A percentile compares a stretch with the other conserved stretches of the same genome.
Evolutionary conservation across 1,140 invertebrate species (phyloP).

Genomic region (Pachypeltis micranthus): DNA sequence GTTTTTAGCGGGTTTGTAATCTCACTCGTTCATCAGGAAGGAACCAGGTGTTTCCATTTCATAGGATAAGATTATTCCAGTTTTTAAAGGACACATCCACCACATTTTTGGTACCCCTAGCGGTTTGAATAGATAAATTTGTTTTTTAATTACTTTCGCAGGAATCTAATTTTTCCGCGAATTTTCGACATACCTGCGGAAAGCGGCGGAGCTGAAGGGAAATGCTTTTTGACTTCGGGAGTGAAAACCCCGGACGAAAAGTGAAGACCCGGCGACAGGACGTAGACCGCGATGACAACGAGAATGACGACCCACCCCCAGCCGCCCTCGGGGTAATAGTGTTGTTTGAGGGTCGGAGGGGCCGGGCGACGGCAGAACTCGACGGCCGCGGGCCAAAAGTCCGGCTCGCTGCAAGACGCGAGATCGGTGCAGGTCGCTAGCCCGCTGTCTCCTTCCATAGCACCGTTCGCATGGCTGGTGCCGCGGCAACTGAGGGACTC

Average conservation of each 20-base stretch:
- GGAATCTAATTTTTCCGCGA: too few species aligned
- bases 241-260: constrained; percentile 35
- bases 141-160: too few species aligned
- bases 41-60: too few species aligned
- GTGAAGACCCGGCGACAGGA: constrained; percentile 41
- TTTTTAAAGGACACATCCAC: too few species aligned
- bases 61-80: too few species aligned
- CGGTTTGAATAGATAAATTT: too few species aligned
- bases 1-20: too few species aligned
- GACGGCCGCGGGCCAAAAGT: constrained; percentile 17
- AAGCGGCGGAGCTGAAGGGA: constrained; percentile 22
- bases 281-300: constrained; percentile 40
- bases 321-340: constrained; percentile 53
- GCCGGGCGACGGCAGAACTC: constrained; percentile 8
- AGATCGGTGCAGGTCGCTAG: constrained; percentile 29
- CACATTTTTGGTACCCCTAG: too few species aligned
- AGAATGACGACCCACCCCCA: constrained; percentile 52
- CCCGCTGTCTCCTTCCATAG: constrained; percentile 26
- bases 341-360: constrained; percentile 38
- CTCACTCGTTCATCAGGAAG: too few species aligned
- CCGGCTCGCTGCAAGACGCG: constrained; percentile 28
- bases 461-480: not conserved
- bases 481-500: not conserved
- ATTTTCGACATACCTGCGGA: constrained; percentile 28
- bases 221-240: constrained; percentile 27